Evolutionary conservation across 2,113 vertebrate genomes (phyloP), one percentile per base, ranked within the genome.

Genomic region (Megalops atlanticus): DNA sequence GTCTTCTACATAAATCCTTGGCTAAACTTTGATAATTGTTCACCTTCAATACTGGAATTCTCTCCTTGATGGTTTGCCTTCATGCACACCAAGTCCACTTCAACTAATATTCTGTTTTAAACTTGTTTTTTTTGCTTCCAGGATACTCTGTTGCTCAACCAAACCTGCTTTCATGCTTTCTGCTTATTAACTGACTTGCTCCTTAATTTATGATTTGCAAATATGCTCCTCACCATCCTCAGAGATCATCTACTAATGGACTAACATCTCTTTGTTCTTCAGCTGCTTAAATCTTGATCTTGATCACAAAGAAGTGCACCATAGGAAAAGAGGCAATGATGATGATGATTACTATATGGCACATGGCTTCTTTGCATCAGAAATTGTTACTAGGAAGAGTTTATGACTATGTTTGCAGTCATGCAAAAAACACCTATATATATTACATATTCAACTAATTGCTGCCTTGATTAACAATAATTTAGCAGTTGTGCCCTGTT

Each of bases 401-500:
- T n/a, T 73, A 38, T 14, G 1, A 35, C 33, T 40, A 27, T 27
- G 21, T 38, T 21, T 35, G 38, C 33, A 40, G 21, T 40, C 38
- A 27, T 2, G 15, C 7, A 39, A 33, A 73, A 73, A 77, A 36
- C n/a, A n/a, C n/a, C n/a, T n/a, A n/a, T n/a, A n/a, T n/a, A n/a
- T n/a, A n/a, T n/a, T n/a, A 5, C n/a, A 5, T 14, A 5, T 58
- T 21, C 21, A 64, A 64, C n/a, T 2, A 27, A 27, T 64, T 27
- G 58, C n/a, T 64, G n/a, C 31, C 24, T 31, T 64, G 58, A 2
- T 31, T 31, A 39, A 81, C 52, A 85, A 87, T 74, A 41, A 75
- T 64, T 24, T 24, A 5, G 58, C 11, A n/a, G n/a, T 31, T 64
- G n/a, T 64, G n/a, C 58, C n/a, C 21, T n/a, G 11, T 64, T 64